These are phyloP conservation scores for Temnothorax unifasciatus DNA, from an alignment of 2,888 invertebrate genomes.

Conservation along the genomic window DNA sequence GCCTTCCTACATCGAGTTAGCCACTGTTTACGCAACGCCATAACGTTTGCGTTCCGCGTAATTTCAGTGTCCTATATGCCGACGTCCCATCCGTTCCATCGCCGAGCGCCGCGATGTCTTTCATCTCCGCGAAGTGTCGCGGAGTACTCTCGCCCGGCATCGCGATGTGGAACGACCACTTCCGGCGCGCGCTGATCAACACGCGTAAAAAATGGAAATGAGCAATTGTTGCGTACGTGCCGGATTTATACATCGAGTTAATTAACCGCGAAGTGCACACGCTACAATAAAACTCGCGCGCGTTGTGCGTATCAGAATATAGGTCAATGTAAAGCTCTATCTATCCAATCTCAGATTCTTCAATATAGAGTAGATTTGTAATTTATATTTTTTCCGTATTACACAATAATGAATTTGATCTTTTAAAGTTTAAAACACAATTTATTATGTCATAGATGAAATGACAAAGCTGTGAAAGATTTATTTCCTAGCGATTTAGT, in stretches of 20 bases:
- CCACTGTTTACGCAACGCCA: slow-evolving; percentile 69
- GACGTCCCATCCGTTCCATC: slow-evolving; percentile 46
- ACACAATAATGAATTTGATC: neutral
- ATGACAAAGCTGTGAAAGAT: neutral
- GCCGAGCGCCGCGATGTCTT: slow-evolving; percentile 21
- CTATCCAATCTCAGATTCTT: neutral
- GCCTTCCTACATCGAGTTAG: slow-evolving; percentile 54
- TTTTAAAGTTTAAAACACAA: neutral
- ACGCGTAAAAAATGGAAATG: slow-evolving; percentile 48
- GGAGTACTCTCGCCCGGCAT: slow-evolving; percentile 10
- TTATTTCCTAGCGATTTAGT: neutral
- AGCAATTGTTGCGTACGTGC: slow-evolving; percentile 37
- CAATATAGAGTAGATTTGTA: neutral
- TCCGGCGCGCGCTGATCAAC: slow-evolving; percentile 28
- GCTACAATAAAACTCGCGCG: slow-evolving; percentile 12
- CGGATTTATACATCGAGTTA: slow-evolving; percentile 13
- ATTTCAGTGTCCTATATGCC: slow-evolving; percentile 74
- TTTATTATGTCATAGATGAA: neutral
- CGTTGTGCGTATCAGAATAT: neutral
- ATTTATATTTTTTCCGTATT: neutral
- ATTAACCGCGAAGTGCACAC: slow-evolving; percentile 37
- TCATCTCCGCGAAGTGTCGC: slow-evolving; percentile 31
- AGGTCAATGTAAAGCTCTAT: neutral
- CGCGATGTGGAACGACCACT: slow-evolving; percentile 14
- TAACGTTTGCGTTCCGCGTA: slow-evolving; percentile 72